Evolutionary conservation across 2,797 vertebrate species (phyloP).

Genomic region (Denticeps clupeoides): DNA sequence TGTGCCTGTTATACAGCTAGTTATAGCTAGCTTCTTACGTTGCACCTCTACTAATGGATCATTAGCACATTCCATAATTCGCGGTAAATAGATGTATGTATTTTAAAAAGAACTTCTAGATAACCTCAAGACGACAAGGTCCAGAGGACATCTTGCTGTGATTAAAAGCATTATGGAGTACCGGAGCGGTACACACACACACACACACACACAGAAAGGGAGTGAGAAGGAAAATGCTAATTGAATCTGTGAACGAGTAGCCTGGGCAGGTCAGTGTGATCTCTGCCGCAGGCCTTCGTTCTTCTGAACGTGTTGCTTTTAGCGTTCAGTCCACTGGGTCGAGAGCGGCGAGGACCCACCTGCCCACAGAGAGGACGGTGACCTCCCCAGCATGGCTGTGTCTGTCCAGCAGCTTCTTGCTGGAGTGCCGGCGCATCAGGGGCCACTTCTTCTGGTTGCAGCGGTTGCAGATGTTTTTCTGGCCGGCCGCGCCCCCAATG

Average conservation of each 20-base stretch:
- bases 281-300: slow-evolving; percentile 21
- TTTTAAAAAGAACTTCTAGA: too few species aligned
- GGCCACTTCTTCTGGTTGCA: slow-evolving; percentile 90
- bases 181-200: slow-evolving; percentile 5
- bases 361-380: slow-evolving; percentile 89
- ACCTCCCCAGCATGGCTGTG: slow-evolving; percentile 68
- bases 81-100: too few species aligned
- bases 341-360: too few species aligned
- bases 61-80: too few species aligned
- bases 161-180: too few species aligned
- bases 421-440: slow-evolving; percentile 61
- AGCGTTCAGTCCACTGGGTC: slow-evolving; percentile 1
- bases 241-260: slow-evolving; percentile 39
- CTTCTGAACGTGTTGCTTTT: slow-evolving; percentile 21
- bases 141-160: too few species aligned
- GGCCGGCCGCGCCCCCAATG: slow-evolving; percentile 66
- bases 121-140: too few species aligned
- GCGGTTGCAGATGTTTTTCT: slow-evolving; percentile 74
- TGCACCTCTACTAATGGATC: too few species aligned
- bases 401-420: slow-evolving; percentile 50
- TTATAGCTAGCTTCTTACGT: too few species aligned
- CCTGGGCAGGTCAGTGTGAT: slow-evolving; percentile 35
- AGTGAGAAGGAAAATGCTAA: slow-evolving; percentile 50
- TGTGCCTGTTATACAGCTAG: too few species aligned
- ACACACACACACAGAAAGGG: slow-evolving; percentile 3